A percentile compares a stretch with the other conserved stretches of the same genome.
phyloP scores from a whole-genome alignment of 2,113 vertebrate genomes.

The Madoqua kirkii region DNA sequence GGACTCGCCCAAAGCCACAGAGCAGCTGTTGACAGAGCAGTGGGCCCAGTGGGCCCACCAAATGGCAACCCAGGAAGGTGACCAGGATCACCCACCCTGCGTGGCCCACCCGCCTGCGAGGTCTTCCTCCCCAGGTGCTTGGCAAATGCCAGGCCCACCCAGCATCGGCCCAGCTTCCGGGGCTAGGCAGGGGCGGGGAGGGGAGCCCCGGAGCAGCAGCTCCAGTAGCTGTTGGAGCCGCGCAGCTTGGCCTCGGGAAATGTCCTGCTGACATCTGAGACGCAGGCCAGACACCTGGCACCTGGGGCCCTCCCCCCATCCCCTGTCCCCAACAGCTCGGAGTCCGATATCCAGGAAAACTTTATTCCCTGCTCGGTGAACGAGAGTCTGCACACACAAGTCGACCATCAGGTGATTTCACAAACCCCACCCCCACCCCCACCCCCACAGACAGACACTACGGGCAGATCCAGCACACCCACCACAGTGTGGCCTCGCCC shows the following conservation, averaged over 20 bases:
- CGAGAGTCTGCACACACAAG: slow-evolving; percentile 54
- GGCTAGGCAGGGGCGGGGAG: not conserved
- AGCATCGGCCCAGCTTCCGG: not conserved
- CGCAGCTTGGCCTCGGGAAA: not conserved
- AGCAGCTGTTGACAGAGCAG: not conserved
- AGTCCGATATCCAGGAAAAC: slow-evolving; percentile 12
- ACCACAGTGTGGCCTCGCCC: not conserved
- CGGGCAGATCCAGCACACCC: not conserved
- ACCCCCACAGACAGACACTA: slow-evolving; percentile 51
- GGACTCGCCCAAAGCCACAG: not conserved
- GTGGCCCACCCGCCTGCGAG: not conserved
- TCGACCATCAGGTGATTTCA: slow-evolving; percentile 45
- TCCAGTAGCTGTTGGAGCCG: not conserved
- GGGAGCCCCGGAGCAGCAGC: not conserved
- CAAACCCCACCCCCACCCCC: slow-evolving; percentile 33
- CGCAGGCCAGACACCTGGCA: not conserved
- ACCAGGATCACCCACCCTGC: too few relatives aligned
- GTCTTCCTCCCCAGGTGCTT: not conserved
- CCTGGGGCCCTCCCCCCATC: not conserved
- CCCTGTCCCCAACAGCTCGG: not conserved
- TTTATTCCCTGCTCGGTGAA: slow-evolving; percentile 77
- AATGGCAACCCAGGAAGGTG: not conserved
- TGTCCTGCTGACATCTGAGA: not conserved
- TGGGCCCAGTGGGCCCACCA: not conserved
- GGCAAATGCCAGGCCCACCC: not conserved